phyloP scores from a whole-genome alignment of 2,888 invertebrate species.

The Parnassius mnemosyne region DNA sequence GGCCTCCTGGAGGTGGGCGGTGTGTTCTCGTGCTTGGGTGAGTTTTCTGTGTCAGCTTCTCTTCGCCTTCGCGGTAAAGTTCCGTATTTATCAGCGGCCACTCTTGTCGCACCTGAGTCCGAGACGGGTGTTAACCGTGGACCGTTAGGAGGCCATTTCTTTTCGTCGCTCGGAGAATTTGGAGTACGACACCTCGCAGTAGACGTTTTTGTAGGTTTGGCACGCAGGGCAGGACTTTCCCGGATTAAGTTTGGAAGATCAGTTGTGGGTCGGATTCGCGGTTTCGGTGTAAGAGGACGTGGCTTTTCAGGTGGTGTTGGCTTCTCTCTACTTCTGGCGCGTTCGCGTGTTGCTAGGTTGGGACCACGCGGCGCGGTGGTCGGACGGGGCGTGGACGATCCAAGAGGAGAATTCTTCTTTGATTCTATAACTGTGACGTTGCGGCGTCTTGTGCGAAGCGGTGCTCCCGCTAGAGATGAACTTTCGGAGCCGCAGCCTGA shows the following conservation, averaged over 20 bases:
- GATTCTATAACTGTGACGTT: slow-evolving; percentile 81
- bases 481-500: slow-evolving; percentile 91
- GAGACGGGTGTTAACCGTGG: slow-evolving; percentile 56
- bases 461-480: slow-evolving; percentile 83
- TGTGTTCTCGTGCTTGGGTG: slow-evolving; percentile 65
- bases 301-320: slow-evolving; percentile 73
- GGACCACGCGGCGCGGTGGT: slow-evolving; percentile 73
- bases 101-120: slow-evolving; percentile 58
- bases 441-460: slow-evolving; percentile 74
- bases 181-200: slow-evolving; percentile 82
- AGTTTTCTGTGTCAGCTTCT: slow-evolving; percentile 82
- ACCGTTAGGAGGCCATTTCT: slow-evolving; percentile 84
- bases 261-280: slow-evolving; percentile 71
- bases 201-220: slow-evolving; percentile 77
- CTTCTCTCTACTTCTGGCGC: slow-evolving; percentile 82
- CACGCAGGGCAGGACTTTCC: slow-evolving; percentile 69
- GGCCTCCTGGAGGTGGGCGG: slow-evolving; percentile 64
- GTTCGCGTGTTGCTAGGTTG: slow-evolving; percentile 77
- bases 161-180: slow-evolving; percentile 84
- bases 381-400: slow-evolving; percentile 76
- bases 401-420: slow-evolving; percentile 72
- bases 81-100: slow-evolving; percentile 86
- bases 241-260: slow-evolving; percentile 77
- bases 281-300: slow-evolving; percentile 71
- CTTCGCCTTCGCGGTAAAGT: slow-evolving; percentile 88